Conservation (phyloP, 92 coral and sea anemone species). For the Pocillopora grandis region DNA sequence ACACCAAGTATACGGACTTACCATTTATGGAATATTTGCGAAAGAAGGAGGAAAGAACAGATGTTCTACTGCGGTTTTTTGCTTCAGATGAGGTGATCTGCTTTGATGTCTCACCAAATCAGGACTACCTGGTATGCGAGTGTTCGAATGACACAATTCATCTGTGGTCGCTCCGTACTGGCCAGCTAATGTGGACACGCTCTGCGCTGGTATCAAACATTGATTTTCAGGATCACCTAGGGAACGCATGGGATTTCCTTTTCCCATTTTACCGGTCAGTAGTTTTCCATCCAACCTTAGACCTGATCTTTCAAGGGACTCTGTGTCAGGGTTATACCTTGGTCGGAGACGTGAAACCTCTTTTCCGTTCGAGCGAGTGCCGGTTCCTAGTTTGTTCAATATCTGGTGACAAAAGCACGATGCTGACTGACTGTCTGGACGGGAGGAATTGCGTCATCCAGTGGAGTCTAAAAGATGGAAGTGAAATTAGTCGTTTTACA, state of each 20-base stretch:
- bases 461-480: too few relatives aligned
- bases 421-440: not conserved
- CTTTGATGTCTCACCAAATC: constrained; percentile 9
- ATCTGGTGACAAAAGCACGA: constrained; percentile 25
- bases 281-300: not conserved
- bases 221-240: too few relatives aligned
- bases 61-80: not conserved
- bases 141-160: not conserved
- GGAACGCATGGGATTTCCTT: too few relatives aligned
- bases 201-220: not conserved
- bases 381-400: constrained; percentile 25
- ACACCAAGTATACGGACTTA: not conserved
- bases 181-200: not conserved
- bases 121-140: constrained; percentile 13
- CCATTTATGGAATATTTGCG: not conserved
- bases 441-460: too few relatives aligned
- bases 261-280: constrained; percentile 1
- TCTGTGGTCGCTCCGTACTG: constrained; percentile 6
- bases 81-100: not conserved
- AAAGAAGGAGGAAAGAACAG: not conserved
- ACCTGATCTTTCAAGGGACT: too few relatives aligned
- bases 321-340: too few relatives aligned
- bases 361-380: not conserved
- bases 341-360: too few relatives aligned
- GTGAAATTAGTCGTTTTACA: too few relatives aligned